Conservation (phyloP, 2,113 vertebrate genomes). For the Aegotheles bennettii region DNA sequence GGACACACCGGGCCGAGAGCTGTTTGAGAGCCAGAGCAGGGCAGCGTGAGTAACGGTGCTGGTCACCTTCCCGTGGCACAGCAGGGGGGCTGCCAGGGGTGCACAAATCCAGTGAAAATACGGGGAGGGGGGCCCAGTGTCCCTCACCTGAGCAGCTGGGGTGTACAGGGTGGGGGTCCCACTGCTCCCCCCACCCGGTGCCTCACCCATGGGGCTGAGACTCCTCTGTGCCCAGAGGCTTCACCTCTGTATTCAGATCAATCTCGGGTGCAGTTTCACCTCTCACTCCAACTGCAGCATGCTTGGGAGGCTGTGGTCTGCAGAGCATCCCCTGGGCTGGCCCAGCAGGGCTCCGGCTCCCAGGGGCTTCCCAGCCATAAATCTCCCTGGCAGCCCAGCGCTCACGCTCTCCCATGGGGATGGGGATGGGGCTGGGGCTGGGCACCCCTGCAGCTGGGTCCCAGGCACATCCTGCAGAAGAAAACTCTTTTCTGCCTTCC, state of each 20-base stretch:
- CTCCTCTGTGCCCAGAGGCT: background rate
- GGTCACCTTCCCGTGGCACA: background rate
- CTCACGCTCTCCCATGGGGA: fast-evolving
- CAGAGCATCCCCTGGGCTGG: background rate
- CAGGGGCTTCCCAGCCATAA: fast-evolving
- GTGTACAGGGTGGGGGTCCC: background rate
- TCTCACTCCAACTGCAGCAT: fast-evolving
- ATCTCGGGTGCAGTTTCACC: background rate
- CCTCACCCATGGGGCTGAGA: background rate
- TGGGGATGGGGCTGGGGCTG: background rate
- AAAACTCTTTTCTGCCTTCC: background rate
- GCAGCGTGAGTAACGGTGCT: background rate
- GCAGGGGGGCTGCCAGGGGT: too few species aligned
- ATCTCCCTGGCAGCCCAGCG: fast-evolving
- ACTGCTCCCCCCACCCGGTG: fast-evolving
- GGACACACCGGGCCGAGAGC: background rate
- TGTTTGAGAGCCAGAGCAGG: background rate
- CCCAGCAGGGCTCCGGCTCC: background rate
- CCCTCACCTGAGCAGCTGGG: background rate
- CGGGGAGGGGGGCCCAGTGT: fast-evolving
- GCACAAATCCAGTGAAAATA: background rate
- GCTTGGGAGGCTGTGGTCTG: background rate
- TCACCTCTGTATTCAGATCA: fast-evolving
- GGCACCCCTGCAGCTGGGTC: background rate
- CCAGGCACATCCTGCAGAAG: fast-evolving